Percentiles rank a stretch among this genome's conserved stretches.
Evolutionary conservation across 2,113 vertebrate species (phyloP).

Genomic region (Sula dactylatra): DNA sequence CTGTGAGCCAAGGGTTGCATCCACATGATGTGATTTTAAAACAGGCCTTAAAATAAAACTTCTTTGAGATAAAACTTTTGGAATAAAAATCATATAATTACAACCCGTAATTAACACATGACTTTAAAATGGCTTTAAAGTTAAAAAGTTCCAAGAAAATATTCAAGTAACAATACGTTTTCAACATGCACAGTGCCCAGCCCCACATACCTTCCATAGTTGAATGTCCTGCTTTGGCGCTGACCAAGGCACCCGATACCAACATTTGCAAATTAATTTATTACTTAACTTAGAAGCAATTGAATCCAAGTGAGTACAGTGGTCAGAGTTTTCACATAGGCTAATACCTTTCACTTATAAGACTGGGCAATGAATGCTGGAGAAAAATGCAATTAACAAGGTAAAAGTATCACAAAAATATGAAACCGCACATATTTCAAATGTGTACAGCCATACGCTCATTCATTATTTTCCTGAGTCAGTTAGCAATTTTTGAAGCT

Average conservation of each 20-base stretch:
- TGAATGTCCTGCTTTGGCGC: not conserved
- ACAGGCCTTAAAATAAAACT: constrained; percentile 25
- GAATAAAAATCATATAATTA: not conserved
- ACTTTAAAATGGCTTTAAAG: not conserved
- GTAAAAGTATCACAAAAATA: not conserved
- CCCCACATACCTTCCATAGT: not conserved
- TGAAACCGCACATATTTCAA: not conserved
- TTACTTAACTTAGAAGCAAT: not conserved
- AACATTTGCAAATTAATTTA: not conserved
- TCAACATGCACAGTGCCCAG: not conserved
- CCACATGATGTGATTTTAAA: not conserved
- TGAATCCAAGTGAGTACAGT: not conserved
- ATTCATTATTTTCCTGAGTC: not conserved
- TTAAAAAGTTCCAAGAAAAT: not conserved
- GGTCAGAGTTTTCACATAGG: not conserved
- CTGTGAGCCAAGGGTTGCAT: constrained; percentile 10
- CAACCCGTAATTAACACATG: not conserved
- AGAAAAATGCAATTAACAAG: not conserved
- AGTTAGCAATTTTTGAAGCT: not conserved
- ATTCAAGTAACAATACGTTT: not conserved
- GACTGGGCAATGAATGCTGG: not conserved
- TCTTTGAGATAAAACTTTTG: not conserved
- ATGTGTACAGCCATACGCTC: not conserved
- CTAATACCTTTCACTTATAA: not conserved
- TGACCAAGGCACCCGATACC: not conserved